Conservation (phyloP, 2,113 vertebrate species). For the Centropus bengalensis region DNA sequence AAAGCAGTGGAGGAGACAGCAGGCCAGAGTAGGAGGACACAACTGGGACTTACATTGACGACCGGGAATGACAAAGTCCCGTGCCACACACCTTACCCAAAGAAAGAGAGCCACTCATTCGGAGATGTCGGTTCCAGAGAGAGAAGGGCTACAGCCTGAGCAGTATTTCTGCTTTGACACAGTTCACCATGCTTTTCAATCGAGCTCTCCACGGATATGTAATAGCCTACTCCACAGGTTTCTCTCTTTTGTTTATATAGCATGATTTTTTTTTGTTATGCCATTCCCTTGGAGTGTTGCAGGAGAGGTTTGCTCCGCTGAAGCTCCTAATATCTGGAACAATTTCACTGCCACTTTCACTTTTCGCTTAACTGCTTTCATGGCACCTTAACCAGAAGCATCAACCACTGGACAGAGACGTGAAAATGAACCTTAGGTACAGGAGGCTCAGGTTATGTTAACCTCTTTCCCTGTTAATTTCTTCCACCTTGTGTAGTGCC, state of each 20-base stretch:
- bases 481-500: background rate
- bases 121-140: background rate
- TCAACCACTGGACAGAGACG: background rate
- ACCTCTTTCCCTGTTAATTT: background rate
- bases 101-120: background rate
- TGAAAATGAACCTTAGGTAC: background rate
- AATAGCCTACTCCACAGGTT: background rate
- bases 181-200: background rate
- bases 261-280: background rate
- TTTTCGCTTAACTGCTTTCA: background rate
- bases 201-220: background rate
- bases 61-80: background rate
- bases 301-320: background rate
- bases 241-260: background rate
- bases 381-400: background rate
- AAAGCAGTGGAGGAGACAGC: background rate
- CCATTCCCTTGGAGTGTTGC: background rate
- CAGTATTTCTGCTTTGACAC: background rate
- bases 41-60: background rate
- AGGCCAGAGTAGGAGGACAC: background rate
- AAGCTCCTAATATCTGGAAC: background rate
- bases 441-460: background rate
- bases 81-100: rapidly evolving
- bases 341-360: background rate
- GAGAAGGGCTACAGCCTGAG: background rate